These are phyloP conservation scores for Pachycephala philippinensis DNA, from an alignment of 2,113 vertebrate species.

Conservation along the genomic window DNA sequence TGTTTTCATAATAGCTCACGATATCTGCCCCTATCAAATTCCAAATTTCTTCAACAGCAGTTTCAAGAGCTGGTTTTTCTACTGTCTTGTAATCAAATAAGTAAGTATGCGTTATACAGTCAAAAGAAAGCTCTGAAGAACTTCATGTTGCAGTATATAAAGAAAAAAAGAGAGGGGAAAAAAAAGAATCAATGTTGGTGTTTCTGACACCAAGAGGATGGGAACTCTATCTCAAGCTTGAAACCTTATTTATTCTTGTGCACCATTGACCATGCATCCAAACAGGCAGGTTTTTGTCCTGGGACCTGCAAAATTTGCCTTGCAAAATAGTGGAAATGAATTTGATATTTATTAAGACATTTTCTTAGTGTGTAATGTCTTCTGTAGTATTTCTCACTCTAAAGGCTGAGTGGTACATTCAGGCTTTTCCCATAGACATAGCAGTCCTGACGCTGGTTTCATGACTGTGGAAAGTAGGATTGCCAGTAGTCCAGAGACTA, in stretches of 20 bases:
- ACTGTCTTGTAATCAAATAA: background rate
- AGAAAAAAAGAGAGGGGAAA: rapidly evolving
- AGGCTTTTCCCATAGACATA: background rate
- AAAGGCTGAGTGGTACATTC: background rate
- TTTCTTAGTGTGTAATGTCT: background rate
- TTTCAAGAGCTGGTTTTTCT: background rate
- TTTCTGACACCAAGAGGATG: background rate
- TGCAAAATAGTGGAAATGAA: background rate
- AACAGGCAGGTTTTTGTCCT: background rate
- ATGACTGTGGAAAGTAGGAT: rapidly evolving
- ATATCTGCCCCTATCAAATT: background rate
- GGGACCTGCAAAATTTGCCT: background rate
- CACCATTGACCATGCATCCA: background rate
- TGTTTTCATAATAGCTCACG: background rate
- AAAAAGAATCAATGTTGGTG: rapidly evolving
- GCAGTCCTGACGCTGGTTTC: background rate
- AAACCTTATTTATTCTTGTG: background rate
- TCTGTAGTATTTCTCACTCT: background rate
- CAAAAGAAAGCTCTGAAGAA: background rate
- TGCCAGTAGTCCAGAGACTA: background rate
- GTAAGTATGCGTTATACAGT: too few species aligned
- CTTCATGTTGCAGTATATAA: background rate
- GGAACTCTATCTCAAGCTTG: background rate
- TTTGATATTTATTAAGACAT: background rate
- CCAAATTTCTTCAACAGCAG: background rate